Conservation (phyloP, 1,140 invertebrate genomes). For the Drosophila ohnishii region DNA sequence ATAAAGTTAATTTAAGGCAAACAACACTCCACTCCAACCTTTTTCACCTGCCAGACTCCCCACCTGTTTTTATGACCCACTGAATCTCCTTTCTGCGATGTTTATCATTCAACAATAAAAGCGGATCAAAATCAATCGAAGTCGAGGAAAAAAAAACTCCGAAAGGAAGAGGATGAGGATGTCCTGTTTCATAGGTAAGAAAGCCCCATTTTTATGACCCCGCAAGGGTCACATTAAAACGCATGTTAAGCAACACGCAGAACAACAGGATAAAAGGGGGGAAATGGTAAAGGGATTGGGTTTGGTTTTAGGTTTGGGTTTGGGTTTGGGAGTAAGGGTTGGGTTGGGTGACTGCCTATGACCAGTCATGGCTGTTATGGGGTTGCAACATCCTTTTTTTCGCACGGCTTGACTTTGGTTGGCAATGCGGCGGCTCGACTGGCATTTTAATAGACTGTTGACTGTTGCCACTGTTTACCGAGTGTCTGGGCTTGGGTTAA, state of each 20-base stretch:
- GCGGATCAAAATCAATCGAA: slow-evolving; percentile 71
- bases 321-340: background rate
- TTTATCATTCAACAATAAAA: slow-evolving; percentile 64
- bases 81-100: background rate
- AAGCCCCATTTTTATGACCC: slow-evolving; percentile 68
- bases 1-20: slow-evolving; percentile 25
- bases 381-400: slow-evolving; percentile 49
- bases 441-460: slow-evolving; percentile 79
- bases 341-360: background rate
- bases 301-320: slow-evolving; percentile 13
- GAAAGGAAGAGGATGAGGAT: background rate
- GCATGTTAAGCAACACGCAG: slow-evolving; percentile 67
- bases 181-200: slow-evolving; percentile 20
- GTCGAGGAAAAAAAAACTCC: background rate
- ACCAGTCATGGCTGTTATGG: background rate
- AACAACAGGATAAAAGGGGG: slow-evolving; percentile 36
- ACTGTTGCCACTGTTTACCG: slow-evolving; percentile 63
- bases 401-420: slow-evolving; percentile 59
- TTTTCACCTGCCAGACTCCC: slow-evolving; percentile 27
- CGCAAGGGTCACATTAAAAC: slow-evolving; percentile 82
- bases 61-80: slow-evolving; percentile 47
- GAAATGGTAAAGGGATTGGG: slow-evolving; percentile 13
- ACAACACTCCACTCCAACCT: background rate
- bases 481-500: slow-evolving; percentile 55
- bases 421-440: slow-evolving; percentile 56